phyloP scores from a whole-genome alignment of 2,888 invertebrate species.

The Biston stratarius region DNA sequence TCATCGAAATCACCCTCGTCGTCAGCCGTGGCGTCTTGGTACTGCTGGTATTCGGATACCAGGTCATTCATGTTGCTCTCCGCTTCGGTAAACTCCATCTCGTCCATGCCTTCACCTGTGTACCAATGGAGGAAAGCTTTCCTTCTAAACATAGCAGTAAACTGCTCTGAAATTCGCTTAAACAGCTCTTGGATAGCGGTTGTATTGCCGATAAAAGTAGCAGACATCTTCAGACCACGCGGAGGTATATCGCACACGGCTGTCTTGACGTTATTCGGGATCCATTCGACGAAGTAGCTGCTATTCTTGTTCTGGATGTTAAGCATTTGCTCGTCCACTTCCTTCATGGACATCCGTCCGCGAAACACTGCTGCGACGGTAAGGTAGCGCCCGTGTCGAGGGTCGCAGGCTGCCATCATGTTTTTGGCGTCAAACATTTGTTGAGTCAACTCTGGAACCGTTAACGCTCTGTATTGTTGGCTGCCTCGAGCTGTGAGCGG shows the following conservation, averaged over 20 bases:
- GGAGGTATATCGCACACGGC: slow-evolving; percentile 94
- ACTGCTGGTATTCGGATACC: slow-evolving; percentile 96
- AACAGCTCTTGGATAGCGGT: slow-evolving; percentile 95
- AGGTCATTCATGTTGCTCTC: slow-evolving; percentile 97
- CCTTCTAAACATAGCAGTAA: slow-evolving; percentile 96
- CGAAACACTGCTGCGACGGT: slow-evolving; percentile 96
- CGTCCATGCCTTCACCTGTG: slow-evolving; percentile 98
- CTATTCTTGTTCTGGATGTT: slow-evolving; percentile 92
- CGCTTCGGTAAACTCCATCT: slow-evolving; percentile 97
- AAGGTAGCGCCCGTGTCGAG: slow-evolving; percentile 94
- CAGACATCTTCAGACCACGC: slow-evolving; percentile 92
- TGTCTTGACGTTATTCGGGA: slow-evolving; percentile 92
- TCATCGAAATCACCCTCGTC: slow-evolving; percentile 95
- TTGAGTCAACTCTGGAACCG: slow-evolving; percentile 95
- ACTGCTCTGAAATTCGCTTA: slow-evolving; percentile 94
- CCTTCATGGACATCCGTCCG: slow-evolving; percentile 97
- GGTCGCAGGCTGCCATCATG: slow-evolving; percentile 98
- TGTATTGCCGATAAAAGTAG: slow-evolving; percentile 95
- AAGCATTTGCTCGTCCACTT: slow-evolving; percentile 93
- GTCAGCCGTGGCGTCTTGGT: slow-evolving; percentile 95
- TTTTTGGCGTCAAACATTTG: slow-evolving; percentile 98
- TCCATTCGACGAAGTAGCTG: slow-evolving; percentile 93
- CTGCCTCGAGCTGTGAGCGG: slow-evolving; percentile 92
- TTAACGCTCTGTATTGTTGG: slow-evolving; percentile 94
- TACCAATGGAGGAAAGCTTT: slow-evolving; percentile 99